These are phyloP conservation scores for Tetranychus piercei DNA, from an alignment of 2,888 invertebrate genomes.

Conservation along the genomic window DNA sequence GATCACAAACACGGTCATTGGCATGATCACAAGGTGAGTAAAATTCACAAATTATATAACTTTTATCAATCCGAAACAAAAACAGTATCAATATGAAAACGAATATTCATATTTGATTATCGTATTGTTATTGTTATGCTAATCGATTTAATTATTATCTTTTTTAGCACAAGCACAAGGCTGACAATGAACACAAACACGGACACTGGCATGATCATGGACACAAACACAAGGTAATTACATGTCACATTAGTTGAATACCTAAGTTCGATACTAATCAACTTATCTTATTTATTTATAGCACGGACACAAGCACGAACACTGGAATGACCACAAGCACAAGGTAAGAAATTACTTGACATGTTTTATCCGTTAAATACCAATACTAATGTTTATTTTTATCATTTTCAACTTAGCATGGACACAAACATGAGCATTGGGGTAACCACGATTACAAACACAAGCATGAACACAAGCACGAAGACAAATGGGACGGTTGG, in stretches of 20 bases:
- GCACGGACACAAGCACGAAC: constrained; percentile 1
- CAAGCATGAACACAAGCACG: constrained; percentile 7
- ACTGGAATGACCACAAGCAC: constrained; percentile 9
- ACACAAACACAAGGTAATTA: background rate
- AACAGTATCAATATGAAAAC: no score
- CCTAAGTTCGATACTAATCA: background rate
- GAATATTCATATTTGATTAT: no score
- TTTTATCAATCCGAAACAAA: no score
- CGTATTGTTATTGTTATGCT: background rate
- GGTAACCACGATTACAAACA: constrained; percentile 7
- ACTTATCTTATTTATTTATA: background rate
- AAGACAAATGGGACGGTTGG: background rate
- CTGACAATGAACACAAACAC: constrained; percentile 4
- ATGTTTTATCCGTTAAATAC: no score
- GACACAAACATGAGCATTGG: constrained; percentile 10
- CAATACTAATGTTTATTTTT: no score
- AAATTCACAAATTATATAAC: no score
- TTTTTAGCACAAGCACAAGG: constrained; percentile 1
- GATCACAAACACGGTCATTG: constrained; percentile 8
- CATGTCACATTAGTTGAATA: no score
- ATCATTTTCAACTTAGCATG: background rate
- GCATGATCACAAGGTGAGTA: constrained; percentile 2
- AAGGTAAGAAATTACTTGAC: background rate
- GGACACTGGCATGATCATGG: constrained; percentile 6
- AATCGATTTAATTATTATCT: background rate